phyloP scores from a whole-genome alignment of 2,113 vertebrate genomes.

The Psittacula cyanocephala region DNA sequence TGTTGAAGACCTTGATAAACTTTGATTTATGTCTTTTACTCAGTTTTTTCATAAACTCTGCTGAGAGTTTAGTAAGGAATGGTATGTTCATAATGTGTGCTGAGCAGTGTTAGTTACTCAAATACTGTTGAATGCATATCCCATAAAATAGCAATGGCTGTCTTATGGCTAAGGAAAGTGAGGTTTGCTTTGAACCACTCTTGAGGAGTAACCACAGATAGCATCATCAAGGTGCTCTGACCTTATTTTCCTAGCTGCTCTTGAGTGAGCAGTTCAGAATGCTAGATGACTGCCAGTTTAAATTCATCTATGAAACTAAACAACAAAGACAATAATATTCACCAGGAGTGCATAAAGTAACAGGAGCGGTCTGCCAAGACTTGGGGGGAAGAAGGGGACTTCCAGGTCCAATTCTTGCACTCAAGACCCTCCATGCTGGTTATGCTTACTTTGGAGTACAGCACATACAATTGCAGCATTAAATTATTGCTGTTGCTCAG shows the following conservation, averaged over 20 bases:
- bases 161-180: rapidly evolving
- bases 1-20: not conserved
- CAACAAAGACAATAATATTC: not conserved
- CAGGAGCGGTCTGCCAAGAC: not conserved
- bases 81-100: not conserved
- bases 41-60: not conserved
- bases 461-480: not conserved
- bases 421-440: rapidly evolving
- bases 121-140: not conserved
- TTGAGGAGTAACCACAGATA: not conserved
- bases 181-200: not conserved
- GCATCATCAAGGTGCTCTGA: not conserved
- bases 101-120: not conserved
- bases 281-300: not conserved
- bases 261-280: not conserved
- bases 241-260: not conserved
- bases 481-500: not conserved
- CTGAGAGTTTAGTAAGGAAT: not conserved
- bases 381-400: not conserved
- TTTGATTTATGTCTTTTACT: not conserved
- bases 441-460: not conserved
- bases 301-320: not conserved
- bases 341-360: not conserved
- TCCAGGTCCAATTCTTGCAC: not conserved
- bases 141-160: not conserved